A percentile compares a stretch with the other conserved stretches of the same genome.
Conservation (phyloP, 2,797 vertebrate species). For the Sebastes oblongus region DNA sequence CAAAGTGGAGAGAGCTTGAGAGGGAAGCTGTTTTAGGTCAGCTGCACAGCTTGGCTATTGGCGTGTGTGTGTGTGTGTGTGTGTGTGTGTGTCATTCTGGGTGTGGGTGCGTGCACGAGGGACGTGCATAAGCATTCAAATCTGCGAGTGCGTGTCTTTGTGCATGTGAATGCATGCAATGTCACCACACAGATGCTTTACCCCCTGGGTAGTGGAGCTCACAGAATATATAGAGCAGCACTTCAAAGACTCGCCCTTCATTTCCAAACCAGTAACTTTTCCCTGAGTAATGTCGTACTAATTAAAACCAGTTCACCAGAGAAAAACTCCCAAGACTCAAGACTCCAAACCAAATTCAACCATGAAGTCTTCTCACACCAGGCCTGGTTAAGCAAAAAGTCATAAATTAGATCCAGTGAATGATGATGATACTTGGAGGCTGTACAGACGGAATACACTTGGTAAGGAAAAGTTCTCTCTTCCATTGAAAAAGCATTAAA, state of each 20-base stretch:
- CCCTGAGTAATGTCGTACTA: slow-evolving; percentile 70
- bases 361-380: slow-evolving; percentile 56
- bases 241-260: slow-evolving; percentile 83
- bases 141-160: slow-evolving; percentile 37
- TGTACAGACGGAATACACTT: slow-evolving; percentile 22
- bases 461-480: slow-evolving; percentile 30
- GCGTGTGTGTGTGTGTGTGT: slow-evolving; percentile 20
- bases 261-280: slow-evolving; percentile 80
- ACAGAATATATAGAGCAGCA: slow-evolving; percentile 76
- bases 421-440: slow-evolving; percentile 47
- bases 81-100: neutral
- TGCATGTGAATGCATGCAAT: slow-evolving; percentile 64
- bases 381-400: slow-evolving; percentile 62
- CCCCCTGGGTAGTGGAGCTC: slow-evolving; percentile 71
- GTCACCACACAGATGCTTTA: slow-evolving; percentile 71
- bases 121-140: slow-evolving; percentile 39
- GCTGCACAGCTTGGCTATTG: slow-evolving; percentile 74
- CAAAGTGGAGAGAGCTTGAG: slow-evolving; percentile 71
- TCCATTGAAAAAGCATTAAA: slow-evolving; percentile 24
- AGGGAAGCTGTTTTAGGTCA: slow-evolving; percentile 79
- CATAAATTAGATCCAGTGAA: slow-evolving; percentile 67
- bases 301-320: slow-evolving; percentile 74
- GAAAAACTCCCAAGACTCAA: slow-evolving; percentile 49
- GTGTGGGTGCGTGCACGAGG: slow-evolving; percentile 20
- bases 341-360: slow-evolving; percentile 58